phyloP scores from a whole-genome alignment of 2,113 vertebrate species.

The Emberiza fucata region DNA sequence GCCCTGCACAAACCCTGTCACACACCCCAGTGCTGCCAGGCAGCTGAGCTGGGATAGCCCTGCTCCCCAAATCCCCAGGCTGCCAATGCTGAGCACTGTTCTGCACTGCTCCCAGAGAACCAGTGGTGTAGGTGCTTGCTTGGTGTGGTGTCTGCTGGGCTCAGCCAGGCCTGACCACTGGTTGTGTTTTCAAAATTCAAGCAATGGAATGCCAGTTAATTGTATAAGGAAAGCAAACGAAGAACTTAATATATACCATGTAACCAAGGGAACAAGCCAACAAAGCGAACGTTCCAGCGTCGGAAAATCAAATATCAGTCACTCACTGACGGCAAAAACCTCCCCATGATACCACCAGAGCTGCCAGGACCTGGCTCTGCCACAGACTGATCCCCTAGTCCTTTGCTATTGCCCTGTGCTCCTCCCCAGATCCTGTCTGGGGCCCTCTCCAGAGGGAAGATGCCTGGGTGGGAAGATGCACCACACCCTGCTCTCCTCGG shows the following conservation, averaged over 20 bases:
- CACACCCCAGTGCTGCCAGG: background rate
- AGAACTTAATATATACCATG: slow-evolving; percentile 30
- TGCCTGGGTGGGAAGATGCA: background rate
- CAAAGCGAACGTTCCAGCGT: background rate
- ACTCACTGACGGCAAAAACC: background rate
- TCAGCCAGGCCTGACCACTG: background rate
- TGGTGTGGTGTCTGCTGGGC: fast-evolving
- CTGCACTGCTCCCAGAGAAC: background rate
- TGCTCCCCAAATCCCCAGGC: fast-evolving
- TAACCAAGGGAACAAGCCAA: slow-evolving; percentile 57
- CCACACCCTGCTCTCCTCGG: background rate
- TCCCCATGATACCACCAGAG: background rate
- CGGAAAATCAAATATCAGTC: background rate
- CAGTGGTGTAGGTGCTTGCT: fast-evolving
- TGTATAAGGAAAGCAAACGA: slow-evolving; percentile 23
- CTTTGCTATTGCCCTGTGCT: fast-evolving
- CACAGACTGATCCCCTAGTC: fast-evolving
- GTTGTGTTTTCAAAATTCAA: background rate
- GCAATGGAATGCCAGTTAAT: background rate
- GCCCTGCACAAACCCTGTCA: fast-evolving
- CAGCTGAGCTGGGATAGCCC: background rate
- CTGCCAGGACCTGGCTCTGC: background rate
- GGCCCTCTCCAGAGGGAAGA: background rate
- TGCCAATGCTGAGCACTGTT: background rate
- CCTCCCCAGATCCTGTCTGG: background rate